A percentile compares a stretch with the other conserved stretches of the same genome.
Conservation (phyloP, 2,888 invertebrate species). For the Drosophila paracracens region DNA sequence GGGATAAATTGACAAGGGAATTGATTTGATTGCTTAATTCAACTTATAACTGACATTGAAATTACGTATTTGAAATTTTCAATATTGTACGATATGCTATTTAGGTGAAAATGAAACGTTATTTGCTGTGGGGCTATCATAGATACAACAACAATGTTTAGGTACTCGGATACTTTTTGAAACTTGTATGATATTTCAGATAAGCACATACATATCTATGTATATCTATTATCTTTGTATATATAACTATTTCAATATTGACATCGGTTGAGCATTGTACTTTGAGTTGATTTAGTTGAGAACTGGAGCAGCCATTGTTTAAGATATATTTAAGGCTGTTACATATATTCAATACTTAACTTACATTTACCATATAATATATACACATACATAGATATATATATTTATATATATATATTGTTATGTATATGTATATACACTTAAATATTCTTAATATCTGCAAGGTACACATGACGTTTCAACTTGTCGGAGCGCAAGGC, state of each 20-base stretch:
- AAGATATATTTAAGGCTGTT: slow-evolving; percentile 26
- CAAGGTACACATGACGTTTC: slow-evolving; percentile 78
- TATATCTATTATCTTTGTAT: slow-evolving; percentile 8
- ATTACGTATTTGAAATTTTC: slow-evolving; percentile 35
- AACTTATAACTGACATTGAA: slow-evolving; percentile 28
- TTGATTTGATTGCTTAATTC: slow-evolving; percentile 35
- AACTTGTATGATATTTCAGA: slow-evolving; percentile 30
- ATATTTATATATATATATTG: slow-evolving; percentile 3
- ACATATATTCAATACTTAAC: slow-evolving; percentile 13
- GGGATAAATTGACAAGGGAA: slow-evolving; percentile 62
- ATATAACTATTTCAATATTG: slow-evolving; percentile 39
- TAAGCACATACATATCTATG: slow-evolving; percentile 4
- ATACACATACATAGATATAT: slow-evolving; percentile 14
- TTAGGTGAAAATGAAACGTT: slow-evolving; percentile 27
- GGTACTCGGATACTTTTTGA: slow-evolving; percentile 43
- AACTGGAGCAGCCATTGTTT: slow-evolving; percentile 51
- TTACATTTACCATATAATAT: slow-evolving; percentile 19
- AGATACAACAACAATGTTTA: slow-evolving; percentile 43
- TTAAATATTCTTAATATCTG: slow-evolving; percentile 40
- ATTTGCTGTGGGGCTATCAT: slow-evolving; percentile 31
- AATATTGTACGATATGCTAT: slow-evolving; percentile 14
- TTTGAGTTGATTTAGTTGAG: slow-evolving; percentile 59
- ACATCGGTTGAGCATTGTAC: slow-evolving; percentile 67
- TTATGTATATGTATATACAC: slow-evolving; percentile 16
- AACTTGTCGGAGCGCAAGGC: slow-evolving; percentile 46